phyloP scores from a whole-genome alignment of 1,140 invertebrate species.

The Pectinophora gossypiella region DNA sequence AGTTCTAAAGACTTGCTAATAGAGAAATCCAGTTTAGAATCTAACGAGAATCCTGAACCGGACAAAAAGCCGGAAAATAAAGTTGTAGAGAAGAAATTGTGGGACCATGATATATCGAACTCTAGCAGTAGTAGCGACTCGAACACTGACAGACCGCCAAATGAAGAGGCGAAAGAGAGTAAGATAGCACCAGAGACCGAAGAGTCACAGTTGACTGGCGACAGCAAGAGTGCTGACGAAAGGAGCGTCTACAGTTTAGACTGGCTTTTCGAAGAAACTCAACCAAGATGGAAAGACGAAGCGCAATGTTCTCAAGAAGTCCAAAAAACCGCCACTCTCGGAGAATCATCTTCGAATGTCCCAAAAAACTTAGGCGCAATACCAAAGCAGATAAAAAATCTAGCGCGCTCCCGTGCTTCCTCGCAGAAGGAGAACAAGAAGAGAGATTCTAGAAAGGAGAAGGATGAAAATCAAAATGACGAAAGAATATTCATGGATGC shows the following conservation, averaged over 20 bases:
- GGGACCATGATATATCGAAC: slow-evolving; percentile 75
- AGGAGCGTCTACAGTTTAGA: slow-evolving; percentile 68
- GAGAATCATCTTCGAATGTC: slow-evolving; percentile 63
- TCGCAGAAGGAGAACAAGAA: slow-evolving; percentile 73
- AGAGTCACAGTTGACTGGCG: slow-evolving; percentile 55
- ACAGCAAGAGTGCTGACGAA: slow-evolving; percentile 66
- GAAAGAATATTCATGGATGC: slow-evolving; percentile 64
- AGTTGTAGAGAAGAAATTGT: slow-evolving; percentile 57
- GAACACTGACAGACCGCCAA: slow-evolving; percentile 43
- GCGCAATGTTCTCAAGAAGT: slow-evolving; percentile 26
- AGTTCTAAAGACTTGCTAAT: slow-evolving; percentile 80
- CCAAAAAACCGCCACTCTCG: slow-evolving; percentile 52
- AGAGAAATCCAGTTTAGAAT: slow-evolving; percentile 75
- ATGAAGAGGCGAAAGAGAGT: slow-evolving; percentile 48
- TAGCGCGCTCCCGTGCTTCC: slow-evolving; percentile 66
- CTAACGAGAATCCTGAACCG: slow-evolving; percentile 58
- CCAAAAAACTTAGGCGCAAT: slow-evolving; percentile 83
- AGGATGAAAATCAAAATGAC: slow-evolving; percentile 62
- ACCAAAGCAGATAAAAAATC: slow-evolving; percentile 79
- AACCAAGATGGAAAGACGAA: slow-evolving; percentile 13
- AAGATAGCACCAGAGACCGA: slow-evolving; percentile 51
- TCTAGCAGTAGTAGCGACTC: slow-evolving; percentile 76
- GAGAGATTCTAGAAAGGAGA: slow-evolving; percentile 64
- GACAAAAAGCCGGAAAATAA: slow-evolving; percentile 50
- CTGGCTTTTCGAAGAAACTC: slow-evolving; percentile 67